Conservation (phyloP, 2,113 vertebrate species). For the Aldabrachelys gigantea region DNA sequence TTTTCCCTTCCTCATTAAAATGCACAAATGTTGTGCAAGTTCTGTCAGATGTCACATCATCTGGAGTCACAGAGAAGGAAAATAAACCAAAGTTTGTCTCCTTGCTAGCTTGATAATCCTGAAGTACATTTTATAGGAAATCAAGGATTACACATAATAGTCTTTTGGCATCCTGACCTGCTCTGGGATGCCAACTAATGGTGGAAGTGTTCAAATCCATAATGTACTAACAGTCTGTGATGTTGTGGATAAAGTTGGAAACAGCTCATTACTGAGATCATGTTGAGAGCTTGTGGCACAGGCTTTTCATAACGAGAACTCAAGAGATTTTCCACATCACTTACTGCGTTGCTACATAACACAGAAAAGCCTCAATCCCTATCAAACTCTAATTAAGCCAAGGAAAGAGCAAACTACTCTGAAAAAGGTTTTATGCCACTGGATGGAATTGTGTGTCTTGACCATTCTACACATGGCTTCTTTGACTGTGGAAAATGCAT, state of each 20-base stretch:
- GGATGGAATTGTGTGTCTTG: background rate
- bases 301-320: slow-evolving; percentile 37
- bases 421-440: background rate
- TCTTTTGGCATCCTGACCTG: slow-evolving; percentile 17
- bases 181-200: slow-evolving; percentile 29
- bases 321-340: slow-evolving; percentile 6
- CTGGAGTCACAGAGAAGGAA: slow-evolving; percentile 8
- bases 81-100: background rate
- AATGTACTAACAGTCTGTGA: slow-evolving; percentile 11
- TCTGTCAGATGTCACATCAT: background rate
- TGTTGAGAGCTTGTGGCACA: slow-evolving; percentile 31
- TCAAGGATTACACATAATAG: slow-evolving; percentile 24
- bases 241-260: slow-evolving; percentile 61
- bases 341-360: slow-evolving; percentile 6
- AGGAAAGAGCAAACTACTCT: background rate
- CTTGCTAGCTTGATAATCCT: slow-evolving; percentile 38
- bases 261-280: slow-evolving; percentile 50
- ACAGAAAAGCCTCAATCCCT: background rate
- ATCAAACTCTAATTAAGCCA: slow-evolving; percentile 38
- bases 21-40: background rate
- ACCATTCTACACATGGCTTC: background rate
- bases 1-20: background rate
- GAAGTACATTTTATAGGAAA: slow-evolving; percentile 41
- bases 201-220: slow-evolving; percentile 3
- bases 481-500: background rate